These are phyloP conservation scores for Ploceus nigricollis DNA, from an alignment of 2,113 vertebrate genomes.

Conservation along the genomic window DNA sequence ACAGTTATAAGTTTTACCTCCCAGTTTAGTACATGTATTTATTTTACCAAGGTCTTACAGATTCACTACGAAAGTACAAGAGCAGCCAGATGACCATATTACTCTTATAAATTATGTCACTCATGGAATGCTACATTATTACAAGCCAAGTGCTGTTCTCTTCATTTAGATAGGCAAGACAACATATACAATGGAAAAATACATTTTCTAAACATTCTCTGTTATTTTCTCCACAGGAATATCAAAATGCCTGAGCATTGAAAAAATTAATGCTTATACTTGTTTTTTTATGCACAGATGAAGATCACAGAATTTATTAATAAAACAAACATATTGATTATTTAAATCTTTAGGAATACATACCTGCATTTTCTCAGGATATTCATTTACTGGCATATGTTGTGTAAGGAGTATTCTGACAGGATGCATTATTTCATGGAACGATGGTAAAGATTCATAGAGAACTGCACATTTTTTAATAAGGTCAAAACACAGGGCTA, in stretches of 20 bases:
- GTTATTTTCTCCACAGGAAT: neutral
- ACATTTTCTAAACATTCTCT: neutral
- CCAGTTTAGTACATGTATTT: neutral
- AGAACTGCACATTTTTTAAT: constrained; percentile 75
- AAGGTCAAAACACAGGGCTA: constrained; percentile 82
- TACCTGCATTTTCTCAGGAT: constrained; percentile 81
- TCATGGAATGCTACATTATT: neutral
- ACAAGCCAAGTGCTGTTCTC: neutral
- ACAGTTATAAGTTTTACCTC: neutral
- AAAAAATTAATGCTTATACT: neutral
- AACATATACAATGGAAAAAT: neutral
- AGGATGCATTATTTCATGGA: constrained; percentile 76
- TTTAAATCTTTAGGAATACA: neutral
- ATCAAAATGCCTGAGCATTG: neutral
- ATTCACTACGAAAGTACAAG: neutral
- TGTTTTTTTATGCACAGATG: neutral
- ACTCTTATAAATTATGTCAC: neutral
- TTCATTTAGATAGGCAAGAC: neutral
- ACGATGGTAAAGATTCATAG: constrained; percentile 79
- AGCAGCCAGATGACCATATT: neutral
- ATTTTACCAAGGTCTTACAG: neutral
- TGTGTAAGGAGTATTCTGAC: constrained; percentile 75
- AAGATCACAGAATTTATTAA: neutral
- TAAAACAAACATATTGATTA: neutral
- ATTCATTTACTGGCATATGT: constrained; percentile 61